These are phyloP conservation scores for Drosophila algonquin DNA, from an alignment of 2,888 invertebrate genomes.

Conservation along the genomic window DNA sequence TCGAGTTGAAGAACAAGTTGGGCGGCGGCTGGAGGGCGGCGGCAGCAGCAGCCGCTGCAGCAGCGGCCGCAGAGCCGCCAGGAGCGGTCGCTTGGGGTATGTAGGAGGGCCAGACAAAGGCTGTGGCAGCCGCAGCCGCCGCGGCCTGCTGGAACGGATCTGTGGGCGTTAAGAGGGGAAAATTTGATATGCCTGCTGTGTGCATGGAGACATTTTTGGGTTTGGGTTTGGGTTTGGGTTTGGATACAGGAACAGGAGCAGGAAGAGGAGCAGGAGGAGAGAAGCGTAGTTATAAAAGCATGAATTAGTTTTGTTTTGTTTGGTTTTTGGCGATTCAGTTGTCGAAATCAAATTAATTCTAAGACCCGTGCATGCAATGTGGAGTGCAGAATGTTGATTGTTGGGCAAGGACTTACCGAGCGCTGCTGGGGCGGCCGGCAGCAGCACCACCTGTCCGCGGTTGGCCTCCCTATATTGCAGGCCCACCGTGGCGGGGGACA, in stretches of 20 bases:
- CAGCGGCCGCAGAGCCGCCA: slow-evolving; percentile 45
- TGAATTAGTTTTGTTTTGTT: slow-evolving; percentile 70
- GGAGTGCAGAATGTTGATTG: slow-evolving; percentile 31
- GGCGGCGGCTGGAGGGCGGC: slow-evolving; percentile 79
- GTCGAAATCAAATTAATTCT: slow-evolving; percentile 61
- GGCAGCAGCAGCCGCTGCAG: slow-evolving; percentile 60
- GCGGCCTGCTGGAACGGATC: slow-evolving; percentile 83
- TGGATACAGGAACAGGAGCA: slow-evolving; percentile 16
- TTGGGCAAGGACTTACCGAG: slow-evolving; percentile 84
- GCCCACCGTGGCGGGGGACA: slow-evolving; percentile 90
- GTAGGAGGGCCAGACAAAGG: slow-evolving; percentile 82
- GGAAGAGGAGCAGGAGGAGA: slow-evolving; percentile 50
- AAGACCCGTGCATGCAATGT: slow-evolving; percentile 39
- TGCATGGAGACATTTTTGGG: slow-evolving; percentile 37
- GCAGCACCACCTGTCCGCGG: slow-evolving; percentile 91
- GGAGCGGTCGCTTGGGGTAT: slow-evolving; percentile 74
- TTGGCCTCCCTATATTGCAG: slow-evolving; percentile 94
- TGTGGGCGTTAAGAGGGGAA: slow-evolving; percentile 83
- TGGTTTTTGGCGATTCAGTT: slow-evolving; percentile 32
- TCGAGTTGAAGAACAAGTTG: slow-evolving; percentile 81
- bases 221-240: slow-evolving; percentile 22
- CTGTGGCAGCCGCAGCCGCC: slow-evolving; percentile 81
- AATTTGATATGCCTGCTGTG: slow-evolving; percentile 83
- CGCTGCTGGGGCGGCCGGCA: slow-evolving; percentile 88
- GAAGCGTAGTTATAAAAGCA: slow-evolving; percentile 78